Base-by-base conservation (phyloP, 2,888 invertebrate species). In the Euzetes globulus region DNA sequence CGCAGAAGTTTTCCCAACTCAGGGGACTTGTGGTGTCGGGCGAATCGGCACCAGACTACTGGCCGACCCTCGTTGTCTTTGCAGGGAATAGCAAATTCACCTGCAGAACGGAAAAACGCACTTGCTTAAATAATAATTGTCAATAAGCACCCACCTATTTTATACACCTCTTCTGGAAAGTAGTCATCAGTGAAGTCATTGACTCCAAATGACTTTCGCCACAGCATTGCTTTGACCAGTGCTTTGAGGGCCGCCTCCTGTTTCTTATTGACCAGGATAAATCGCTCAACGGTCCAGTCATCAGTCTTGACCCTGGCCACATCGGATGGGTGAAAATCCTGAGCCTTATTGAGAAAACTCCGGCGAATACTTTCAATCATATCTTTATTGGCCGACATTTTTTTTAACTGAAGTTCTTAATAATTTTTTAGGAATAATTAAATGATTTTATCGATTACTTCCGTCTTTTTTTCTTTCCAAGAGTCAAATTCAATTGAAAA, bases 101-200 rank as follows among this genome's bases (percentile, higher is more conserved):
- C 33, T 33, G n/a, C n/a, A n/a, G n/a, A n/a, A n/a, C n/a, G n/a
- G n/a, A n/a, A n/a, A n/a, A 33, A 33, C 4, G 4, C 7, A 33
- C 7, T 33, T 33, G 33, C 33, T 7, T 33, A 33, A 7, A 33
- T 33, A 33, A 41, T 41, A 41, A 13, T 41, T 9, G n/a, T n/a
- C n/a, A 5, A 41, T 41, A 5, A 41, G 11, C 4, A 11, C 3
- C 13, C 2, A 15, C 58, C 58, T 2, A 73, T 25, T 71, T 75
- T 58, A n/a, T 72, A 75, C 9, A 76, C 50, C 70, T 76, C 76
- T 47, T 58, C 55, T 1, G 76, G 76, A 72, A 76, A 76, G 19
- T 70, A 60, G 22, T 47, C 27, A 1, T 72, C 65, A 17, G 41
- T 27, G 5, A 60, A n/a, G 11, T 45, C 41, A n/a, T 76, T 72